Base-by-base conservation (phyloP, 92 coral and sea anemone genomes). In the Phenganax subtilis region DNA sequence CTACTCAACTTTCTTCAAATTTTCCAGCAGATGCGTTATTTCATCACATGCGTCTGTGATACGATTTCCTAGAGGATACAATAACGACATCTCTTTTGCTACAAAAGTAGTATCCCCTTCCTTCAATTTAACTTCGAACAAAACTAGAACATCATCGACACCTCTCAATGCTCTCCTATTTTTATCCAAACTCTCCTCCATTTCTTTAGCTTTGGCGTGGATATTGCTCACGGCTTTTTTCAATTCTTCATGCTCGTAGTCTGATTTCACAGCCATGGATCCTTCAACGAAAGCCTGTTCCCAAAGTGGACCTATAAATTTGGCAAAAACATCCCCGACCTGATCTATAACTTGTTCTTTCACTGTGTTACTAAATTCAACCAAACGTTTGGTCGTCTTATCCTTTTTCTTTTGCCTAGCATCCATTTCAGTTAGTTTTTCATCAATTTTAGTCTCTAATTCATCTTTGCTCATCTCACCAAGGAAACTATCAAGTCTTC, bases 221-320 rank as follows among this genome's bases (percentile, higher is more conserved):
- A 79, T 63, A 5, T 52, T 53, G 0, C 11, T 11, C 4, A 79
- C 51, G 8, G 83, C 83, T 10, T 12, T 8, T 44, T 52, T 79
- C 74, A 79, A 51, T 2, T 55, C 56, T 14, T 79, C 74, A 29
- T 79, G 83, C 20, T 79, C 83, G 44, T 79, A 79, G 54, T 79
- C 74, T 0, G 31, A 31, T 60, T 53, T 30, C 6, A 79, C 17
- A 1, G 83, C 83, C 61, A 51, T 15, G 0, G 60, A 31, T 7
- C 74, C 83, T 51, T 79, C 53, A 6, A 51, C 28, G 63, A 62
- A 62, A 30, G 65, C 51, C 73, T 47, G 0, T 8, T 79, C 83
- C 83, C 83, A 79, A 37, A 79, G n/a, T 9, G 83, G 83, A 20
- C 83, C 61, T 12, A 79, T 64, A 11, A 79, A 44, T 54, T 79